phyloP scores from a whole-genome alignment of 2,113 vertebrate species.

The Daphoenositta chrysoptera region DNA sequence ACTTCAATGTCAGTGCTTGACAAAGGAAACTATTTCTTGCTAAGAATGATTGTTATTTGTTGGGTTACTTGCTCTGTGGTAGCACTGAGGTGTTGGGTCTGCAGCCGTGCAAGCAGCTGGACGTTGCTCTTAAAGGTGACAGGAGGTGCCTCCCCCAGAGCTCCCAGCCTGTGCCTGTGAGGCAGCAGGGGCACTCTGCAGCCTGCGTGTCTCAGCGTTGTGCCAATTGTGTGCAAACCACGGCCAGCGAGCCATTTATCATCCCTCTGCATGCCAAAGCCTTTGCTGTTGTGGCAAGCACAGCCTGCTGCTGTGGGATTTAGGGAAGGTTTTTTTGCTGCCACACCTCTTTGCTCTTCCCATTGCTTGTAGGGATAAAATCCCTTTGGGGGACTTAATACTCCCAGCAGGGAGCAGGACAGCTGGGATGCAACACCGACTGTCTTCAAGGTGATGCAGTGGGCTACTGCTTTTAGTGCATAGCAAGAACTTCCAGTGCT shows the following conservation, averaged over 20 bases:
- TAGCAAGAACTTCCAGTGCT: neutral
- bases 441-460: rapidly evolving
- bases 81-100: neutral
- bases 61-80: neutral
- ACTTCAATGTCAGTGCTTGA: neutral
- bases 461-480: neutral
- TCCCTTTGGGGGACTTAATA: neutral
- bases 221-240: neutral
- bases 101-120: neutral
- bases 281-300: neutral
- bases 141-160: neutral
- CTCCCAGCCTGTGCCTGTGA: neutral
- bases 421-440: neutral
- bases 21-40: neutral
- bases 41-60: neutral
- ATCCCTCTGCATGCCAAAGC: neutral
- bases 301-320: neutral
- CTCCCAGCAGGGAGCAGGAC: neutral
- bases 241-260: neutral
- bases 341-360: neutral
- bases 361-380: neutral
- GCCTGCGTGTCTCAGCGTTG: rapidly evolving
- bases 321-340: neutral
- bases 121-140: neutral
- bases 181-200: neutral